Percentiles rank a stretch among this genome's conserved stretches.
These are phyloP conservation scores for Anableps anableps DNA, from an alignment of 2,797 vertebrate species.

Conservation along the genomic window DNA sequence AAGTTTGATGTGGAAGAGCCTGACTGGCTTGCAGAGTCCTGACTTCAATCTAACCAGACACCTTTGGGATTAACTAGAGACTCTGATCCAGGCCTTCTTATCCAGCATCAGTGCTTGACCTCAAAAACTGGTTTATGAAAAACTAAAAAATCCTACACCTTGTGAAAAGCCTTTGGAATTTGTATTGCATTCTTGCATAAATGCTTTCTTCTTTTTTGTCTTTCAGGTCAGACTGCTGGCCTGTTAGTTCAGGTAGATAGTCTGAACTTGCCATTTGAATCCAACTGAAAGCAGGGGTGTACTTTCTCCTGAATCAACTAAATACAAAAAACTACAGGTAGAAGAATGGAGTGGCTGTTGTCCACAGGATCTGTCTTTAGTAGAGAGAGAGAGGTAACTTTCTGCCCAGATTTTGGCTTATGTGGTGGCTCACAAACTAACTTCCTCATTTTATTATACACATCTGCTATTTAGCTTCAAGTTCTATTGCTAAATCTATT, in stretches of 20 bases:
- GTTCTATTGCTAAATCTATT: not conserved
- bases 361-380: not conserved
- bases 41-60: not conserved
- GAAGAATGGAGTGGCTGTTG: constrained; percentile 18
- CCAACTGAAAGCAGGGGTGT: not conserved
- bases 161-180: too few relatives aligned
- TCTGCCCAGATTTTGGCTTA: not conserved
- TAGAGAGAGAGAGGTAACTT: constrained; percentile 1
- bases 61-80: too few relatives aligned
- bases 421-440: not conserved
- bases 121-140: too few relatives aligned
- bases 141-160: too few relatives aligned
- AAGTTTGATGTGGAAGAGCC: not conserved
- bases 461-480: not conserved
- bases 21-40: not conserved
- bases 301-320: not conserved
- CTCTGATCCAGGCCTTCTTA: too few relatives aligned
- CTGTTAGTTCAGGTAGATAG: too few relatives aligned
- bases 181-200: too few relatives aligned
- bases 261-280: not conserved
- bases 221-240: too few relatives aligned
- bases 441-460: not conserved
- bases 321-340: not conserved
- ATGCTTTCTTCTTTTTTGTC: too few relatives aligned
- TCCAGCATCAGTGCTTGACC: too few relatives aligned